Conservation (phyloP, 2,113 vertebrate species). For the Agelaius phoeniceus region DNA sequence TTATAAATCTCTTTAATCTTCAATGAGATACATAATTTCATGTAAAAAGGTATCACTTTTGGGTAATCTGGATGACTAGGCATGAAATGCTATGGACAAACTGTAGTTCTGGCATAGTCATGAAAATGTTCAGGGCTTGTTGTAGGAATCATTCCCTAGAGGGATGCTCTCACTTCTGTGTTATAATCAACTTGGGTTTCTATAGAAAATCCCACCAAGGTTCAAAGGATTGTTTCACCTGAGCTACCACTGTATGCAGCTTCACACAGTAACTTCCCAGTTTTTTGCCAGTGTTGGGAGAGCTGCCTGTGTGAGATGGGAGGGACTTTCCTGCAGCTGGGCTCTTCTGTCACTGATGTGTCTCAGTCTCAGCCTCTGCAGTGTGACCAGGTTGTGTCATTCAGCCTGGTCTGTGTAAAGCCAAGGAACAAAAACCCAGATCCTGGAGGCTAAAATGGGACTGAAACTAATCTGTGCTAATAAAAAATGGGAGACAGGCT, state of each 20-base stretch:
- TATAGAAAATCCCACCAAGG: neutral
- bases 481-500: neutral
- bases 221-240: neutral
- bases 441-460: neutral
- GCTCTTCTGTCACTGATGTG: neutral
- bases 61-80: neutral
- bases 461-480: neutral
- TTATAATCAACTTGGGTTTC: neutral
- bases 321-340: neutral
- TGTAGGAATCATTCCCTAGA: neutral
- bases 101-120: neutral
- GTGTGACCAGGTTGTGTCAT: neutral
- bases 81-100: neutral
- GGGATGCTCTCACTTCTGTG: neutral
- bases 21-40: neutral
- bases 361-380: accelerated
- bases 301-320: neutral
- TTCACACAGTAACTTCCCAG: neutral
- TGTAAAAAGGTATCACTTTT: neutral
- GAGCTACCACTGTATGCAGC: neutral
- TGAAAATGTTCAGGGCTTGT: neutral
- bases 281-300: neutral
- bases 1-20: neutral
- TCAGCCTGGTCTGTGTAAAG: neutral
- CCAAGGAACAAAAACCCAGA: neutral